Evolutionary conservation across 2,888 invertebrate genomes (phyloP), one percentile per base, ranked within the genome.

Genomic region (Melieria picta): DNA sequence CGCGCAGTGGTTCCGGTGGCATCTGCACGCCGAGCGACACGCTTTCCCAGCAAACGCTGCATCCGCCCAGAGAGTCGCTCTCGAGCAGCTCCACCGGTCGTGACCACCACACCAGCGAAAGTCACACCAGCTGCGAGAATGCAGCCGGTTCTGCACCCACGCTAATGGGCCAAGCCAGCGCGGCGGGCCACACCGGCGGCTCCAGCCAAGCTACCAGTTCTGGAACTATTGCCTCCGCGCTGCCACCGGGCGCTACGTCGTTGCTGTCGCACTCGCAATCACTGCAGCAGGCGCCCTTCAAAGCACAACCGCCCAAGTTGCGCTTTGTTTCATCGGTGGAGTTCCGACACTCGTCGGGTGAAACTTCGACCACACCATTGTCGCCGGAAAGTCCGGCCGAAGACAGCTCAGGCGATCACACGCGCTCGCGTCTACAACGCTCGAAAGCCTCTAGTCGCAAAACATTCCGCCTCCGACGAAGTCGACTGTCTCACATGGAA

Each of bases 401-500:
- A 82, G 92, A 91, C 78, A 91, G 91, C 79, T 91, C 91, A 1
- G 91, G 91, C 30, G 91, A 91, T 82, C 89, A 83, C 86, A 89
- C 79, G 85, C 89, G 86, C 88, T 90, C 82, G 48, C 89, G 96
- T 5, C 89, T 98, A 71, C 98, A 98, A 83, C 90, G 98, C 30
- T 93, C 96, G 69, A 97, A 96, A 87, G 97, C 96, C 50, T 97
- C 96, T 82, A 97, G 96, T 81, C 91, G 97, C 80, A 97, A 96
- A 87, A 97, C 97, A 0, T 98, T 98, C 88, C 91, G 96, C 74
- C 90, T 95, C 74, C 90, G 94, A 77, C 93, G 94, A 84, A 82
- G 81, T 66, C 90, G 94, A 80, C 91, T 90, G 81, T 91, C 88
- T 71, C 91, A 91, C 77, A 89, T 91, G 57, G 93, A 94, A 87